Evolutionary conservation across 30 jellyfish, hydroid and myxozoan species (phyloP), one percentile per base, ranked within the genome.

Genomic region (Calvadosia cruxmelitensis): DNA sequence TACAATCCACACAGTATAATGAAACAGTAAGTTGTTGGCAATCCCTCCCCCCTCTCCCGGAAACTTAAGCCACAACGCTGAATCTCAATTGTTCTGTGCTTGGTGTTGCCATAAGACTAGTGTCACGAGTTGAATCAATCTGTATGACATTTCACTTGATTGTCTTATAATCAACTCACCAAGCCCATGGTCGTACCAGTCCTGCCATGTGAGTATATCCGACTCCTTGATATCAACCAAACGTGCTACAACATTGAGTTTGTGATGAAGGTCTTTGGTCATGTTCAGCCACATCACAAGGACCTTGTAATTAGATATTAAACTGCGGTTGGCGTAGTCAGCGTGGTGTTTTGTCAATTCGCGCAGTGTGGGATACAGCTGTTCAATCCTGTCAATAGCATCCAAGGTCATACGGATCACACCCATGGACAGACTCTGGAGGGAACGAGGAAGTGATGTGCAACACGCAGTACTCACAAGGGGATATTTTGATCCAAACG

Each of bases 131-230:
- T 2, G 28, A 30, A 52, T 52, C 67, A 52, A 2, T 3, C 3
- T 24, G 2, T 3, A 3, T 52, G 28, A 30, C 67, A 24, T 30
- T 24, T 24, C 67, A 52, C 67, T 33, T 24, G 26, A 24, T 52
- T 52, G 67, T 24, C 3, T 52, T n/a, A n/a, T n/a, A n/a, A n/a
- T n/a, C n/a, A n/a, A n/a, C 79, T 1, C 16, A 77, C 93, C 93
- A 31, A 84, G 81, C 2, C 95, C 95, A 66, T 71, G 86, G 31
- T 71, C 92, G 67, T 74, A 67, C 95, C 95, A 84, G 63, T 84
- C 95, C 28, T 71, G 75, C 93, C 92, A 84, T 13, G 74, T 78
- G 26, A 78, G 16, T 31, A 33, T 62, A 34, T 84, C 93, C 5
- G 70, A 84, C 24, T 61, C 71, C 31, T 84, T 81, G 35, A 84